Evolutionary conservation across 2,113 vertebrate species (phyloP), one percentile per base, ranked within the genome.

Genomic region (Pyrgilauda ruficollis): DNA sequence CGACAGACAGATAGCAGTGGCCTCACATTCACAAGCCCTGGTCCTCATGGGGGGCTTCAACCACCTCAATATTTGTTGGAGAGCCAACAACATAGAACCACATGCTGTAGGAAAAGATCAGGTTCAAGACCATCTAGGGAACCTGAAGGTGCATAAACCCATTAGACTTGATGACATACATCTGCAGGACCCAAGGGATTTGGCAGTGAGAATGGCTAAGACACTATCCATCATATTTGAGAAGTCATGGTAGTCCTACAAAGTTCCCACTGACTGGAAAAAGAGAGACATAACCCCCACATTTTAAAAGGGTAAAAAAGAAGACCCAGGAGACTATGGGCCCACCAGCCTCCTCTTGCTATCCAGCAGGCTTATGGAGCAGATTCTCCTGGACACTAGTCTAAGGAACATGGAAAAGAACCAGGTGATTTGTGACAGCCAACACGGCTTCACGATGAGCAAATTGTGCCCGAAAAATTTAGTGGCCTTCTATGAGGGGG

Each of bases 1-100:
- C 8, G 0, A 35, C 5, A 50, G 52, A n/a, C 6, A 52, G 23
- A 46, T 21, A 0, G 0, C n/a, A 61, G 20, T 5, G 7, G 62
- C 46, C 28, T 75, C 16, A 7, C 23, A n/a, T 26, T 74, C 46
- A 89, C n/a, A 18, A 67, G 53, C 24, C 30, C 61, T 47, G n/a
- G 9, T 61, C 39, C 33, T 61, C 46, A 61, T 5, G 14, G 3
- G 17, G 24, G 20, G 7, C 24, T 75, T 82, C 46, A 47, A n/a
- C 13, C 11, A 82, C 14, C 13, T 11, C 53, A 61, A 8, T 12
- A 26, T n/a, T 28, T 75, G 15, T 21, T 46, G 23, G 23, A 89
- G 46, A 67, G 23, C 66, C 15, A 52, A 27, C 16, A 49, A 44
- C 28, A 50, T 2, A 81, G 68, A 73, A 33, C 27, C 15, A 59